phyloP scores from a whole-genome alignment of 1,140 invertebrate genomes.

The Drosophila varians region DNA sequence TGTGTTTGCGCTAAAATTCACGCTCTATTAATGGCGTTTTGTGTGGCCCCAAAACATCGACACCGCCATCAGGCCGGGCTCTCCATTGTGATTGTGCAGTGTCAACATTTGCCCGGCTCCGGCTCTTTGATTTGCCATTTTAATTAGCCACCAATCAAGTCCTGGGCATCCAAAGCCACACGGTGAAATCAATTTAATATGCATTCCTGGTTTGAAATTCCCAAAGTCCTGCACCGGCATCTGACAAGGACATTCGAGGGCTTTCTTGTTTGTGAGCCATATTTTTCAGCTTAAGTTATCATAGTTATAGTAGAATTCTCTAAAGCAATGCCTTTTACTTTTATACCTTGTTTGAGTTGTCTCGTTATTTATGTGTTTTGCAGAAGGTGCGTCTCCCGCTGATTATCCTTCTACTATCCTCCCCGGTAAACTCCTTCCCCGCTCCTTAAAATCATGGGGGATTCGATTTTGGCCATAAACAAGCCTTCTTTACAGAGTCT shows the following conservation, averaged over 20 bases:
- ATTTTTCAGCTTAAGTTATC: background rate
- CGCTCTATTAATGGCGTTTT: slow-evolving; percentile 72
- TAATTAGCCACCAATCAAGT: slow-evolving; percentile 75
- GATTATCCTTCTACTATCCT: background rate
- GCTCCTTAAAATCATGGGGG: background rate
- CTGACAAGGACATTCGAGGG: background rate
- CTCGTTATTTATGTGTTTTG: slow-evolving; percentile 39
- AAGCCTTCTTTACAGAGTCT: slow-evolving; percentile 29
- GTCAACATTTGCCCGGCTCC: slow-evolving; percentile 63
- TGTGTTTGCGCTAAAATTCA: slow-evolving; percentile 77
- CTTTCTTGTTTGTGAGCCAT: background rate
- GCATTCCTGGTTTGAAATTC: background rate
- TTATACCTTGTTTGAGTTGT: slow-evolving; percentile 15
- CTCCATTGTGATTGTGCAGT: slow-evolving; percentile 49
- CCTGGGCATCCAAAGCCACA: background rate
- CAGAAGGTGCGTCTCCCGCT: slow-evolving; percentile 18
- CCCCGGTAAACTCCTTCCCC: background rate
- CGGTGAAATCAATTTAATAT: slow-evolving; percentile 4
- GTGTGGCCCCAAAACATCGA: slow-evolving; percentile 26
- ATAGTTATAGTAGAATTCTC: background rate
- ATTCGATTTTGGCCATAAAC: slow-evolving; percentile 27
- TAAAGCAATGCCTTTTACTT: slow-evolving; percentile 3
- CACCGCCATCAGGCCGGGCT: slow-evolving; percentile 11
- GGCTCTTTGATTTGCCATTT: slow-evolving; percentile 70
- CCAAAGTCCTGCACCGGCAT: background rate